phyloP scores from a whole-genome alignment of 2,888 invertebrate species.

The Meganola albula region DNA sequence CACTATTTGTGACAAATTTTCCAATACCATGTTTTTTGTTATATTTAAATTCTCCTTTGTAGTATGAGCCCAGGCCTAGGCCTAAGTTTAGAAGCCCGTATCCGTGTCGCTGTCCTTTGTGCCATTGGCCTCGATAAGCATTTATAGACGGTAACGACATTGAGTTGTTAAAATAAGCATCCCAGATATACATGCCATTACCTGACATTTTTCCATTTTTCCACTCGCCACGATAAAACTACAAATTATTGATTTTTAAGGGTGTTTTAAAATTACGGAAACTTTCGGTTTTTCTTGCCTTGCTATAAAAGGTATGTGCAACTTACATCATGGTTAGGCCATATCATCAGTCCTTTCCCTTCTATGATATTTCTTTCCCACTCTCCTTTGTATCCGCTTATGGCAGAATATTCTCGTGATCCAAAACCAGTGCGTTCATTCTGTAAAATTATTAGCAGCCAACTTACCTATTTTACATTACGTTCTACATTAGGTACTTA shows the following conservation, averaged over 20 bases:
- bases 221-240: constrained; percentile 80
- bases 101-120: constrained; percentile 71
- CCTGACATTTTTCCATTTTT: constrained; percentile 75
- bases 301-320: background rate
- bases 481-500: no score
- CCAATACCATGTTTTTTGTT: constrained; percentile 79
- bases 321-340: constrained; percentile 79
- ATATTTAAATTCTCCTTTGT: constrained; percentile 74
- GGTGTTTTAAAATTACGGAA: background rate
- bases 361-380: constrained; percentile 71
- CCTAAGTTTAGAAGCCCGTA: constrained; percentile 70
- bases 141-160: constrained; percentile 73
- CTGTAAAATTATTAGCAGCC: no score
- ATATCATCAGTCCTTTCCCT: constrained; percentile 79
- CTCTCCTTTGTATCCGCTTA: constrained; percentile 74
- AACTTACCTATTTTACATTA: no score
- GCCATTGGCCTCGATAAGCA: constrained; percentile 76
- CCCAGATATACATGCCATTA: constrained; percentile 79
- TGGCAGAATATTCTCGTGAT: constrained; percentile 52
- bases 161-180: constrained; percentile 65
- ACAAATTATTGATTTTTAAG: constrained; percentile 20
- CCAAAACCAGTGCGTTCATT: constrained; percentile 65
- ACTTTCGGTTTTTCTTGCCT: background rate
- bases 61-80: constrained; percentile 70
- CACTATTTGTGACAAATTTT: constrained; percentile 75